Percentiles rank a stretch among this genome's conserved stretches.
These are phyloP conservation scores for Metopolophium dirhodum DNA, from an alignment of 1,140 invertebrate species.

Conservation along the genomic window DNA sequence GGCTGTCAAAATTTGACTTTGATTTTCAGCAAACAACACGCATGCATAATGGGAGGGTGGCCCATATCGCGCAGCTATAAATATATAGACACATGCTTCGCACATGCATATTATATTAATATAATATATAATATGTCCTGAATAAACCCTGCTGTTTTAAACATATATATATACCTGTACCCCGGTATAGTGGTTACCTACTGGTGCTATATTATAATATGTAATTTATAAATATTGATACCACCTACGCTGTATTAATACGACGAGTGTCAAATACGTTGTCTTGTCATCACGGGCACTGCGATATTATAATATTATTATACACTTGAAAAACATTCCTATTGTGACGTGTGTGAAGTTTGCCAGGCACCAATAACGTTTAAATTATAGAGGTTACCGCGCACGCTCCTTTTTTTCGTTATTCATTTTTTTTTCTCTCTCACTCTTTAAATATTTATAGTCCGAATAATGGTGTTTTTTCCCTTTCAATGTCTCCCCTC, in stretches of 20 bases:
- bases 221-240: not conserved
- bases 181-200: not conserved
- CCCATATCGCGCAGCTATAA: not conserved
- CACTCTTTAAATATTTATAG: conserved; percentile 32
- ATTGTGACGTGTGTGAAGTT: not conserved
- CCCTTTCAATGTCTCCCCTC: not conserved
- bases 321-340: not conserved
- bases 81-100: not conserved
- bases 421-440: not conserved
- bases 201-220: not conserved
- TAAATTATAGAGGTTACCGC: not conserved
- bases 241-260: not conserved
- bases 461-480: not conserved
- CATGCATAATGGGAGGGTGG: not conserved
- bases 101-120: not conserved
- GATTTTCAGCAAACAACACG: conserved; percentile 28
- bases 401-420: not conserved
- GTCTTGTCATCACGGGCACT: not conserved
- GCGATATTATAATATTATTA: conserved; percentile 8
- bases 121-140: not conserved
- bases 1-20: conserved; percentile 39
- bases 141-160: not conserved
- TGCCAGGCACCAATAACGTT: not conserved
- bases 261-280: not conserved
- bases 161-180: not conserved